phyloP scores from a whole-genome alignment of 30 jellyfish, hydroid and myxozoan genomes.

The Hydra vulgaris region DNA sequence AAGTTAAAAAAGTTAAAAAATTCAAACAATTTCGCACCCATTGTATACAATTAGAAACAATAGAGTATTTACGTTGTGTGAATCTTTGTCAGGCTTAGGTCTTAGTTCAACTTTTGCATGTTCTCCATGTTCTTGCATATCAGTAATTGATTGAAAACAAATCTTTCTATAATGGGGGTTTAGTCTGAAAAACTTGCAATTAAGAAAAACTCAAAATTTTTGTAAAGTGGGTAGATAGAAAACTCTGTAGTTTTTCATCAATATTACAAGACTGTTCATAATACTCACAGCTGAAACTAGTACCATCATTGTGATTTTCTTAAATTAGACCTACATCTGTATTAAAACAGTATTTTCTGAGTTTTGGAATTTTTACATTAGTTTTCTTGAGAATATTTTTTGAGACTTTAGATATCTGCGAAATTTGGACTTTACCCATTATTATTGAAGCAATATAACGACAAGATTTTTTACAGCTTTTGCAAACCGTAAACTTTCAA shows the following conservation, averaged over 20 bases:
- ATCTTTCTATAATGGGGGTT: no score
- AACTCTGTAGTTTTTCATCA: not conserved
- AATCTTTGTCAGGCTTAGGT: no score
- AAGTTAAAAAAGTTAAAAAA: no score
- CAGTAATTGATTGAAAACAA: no score
- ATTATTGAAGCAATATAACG: not conserved
- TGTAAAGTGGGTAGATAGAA: not conserved
- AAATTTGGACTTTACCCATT: not conserved
- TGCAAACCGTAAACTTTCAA: not conserved
- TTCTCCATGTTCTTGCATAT: no score
- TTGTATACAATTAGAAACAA: no score
- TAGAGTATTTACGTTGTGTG: no score
- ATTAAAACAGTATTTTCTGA: not conserved
- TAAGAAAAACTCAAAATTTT: not conserved
- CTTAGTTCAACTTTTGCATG: no score
- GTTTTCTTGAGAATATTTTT: not conserved
- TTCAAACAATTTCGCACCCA: no score
- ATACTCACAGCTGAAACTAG: not conserved
- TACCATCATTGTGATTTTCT: not conserved
- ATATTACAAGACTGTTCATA: not conserved
- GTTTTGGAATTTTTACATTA: not conserved
- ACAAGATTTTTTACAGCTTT: not conserved
- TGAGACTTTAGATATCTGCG: not conserved
- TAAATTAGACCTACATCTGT: conserved; percentile 1
- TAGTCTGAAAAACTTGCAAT: no score